Percentiles rank a stretch among this genome's conserved stretches.
Conservation (phyloP, 2,797 vertebrate genomes). For the Sebastes jordani region DNA sequence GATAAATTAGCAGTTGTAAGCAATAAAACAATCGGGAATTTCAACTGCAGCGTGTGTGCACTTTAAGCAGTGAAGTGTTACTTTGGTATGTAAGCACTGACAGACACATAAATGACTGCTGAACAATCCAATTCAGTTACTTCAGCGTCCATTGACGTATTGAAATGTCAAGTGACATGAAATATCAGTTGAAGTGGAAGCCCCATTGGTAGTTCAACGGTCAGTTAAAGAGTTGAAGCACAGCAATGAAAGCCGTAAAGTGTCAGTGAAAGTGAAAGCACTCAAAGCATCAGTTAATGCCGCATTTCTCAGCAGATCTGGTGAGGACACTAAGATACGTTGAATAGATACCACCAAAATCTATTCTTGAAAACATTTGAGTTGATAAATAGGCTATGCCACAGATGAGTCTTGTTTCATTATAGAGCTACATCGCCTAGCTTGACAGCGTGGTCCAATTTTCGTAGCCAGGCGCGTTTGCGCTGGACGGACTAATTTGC, state of each 20-base stretch:
- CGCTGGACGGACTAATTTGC: neutral
- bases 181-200: neutral
- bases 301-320: neutral
- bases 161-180: neutral
- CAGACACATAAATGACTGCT: neutral
- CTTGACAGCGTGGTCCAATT: neutral
- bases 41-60: neutral
- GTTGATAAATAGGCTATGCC: no score
- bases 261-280: neutral
- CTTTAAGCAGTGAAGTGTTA: neutral
- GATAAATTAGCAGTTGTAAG: neutral
- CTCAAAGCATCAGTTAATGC: neutral
- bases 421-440: neutral
- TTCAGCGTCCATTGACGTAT: neutral
- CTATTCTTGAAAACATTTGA: neutral
- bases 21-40: neutral
- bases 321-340: no score
- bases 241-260: neutral
- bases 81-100: neutral
- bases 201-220: neutral
- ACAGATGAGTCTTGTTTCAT: neutral
- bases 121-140: neutral
- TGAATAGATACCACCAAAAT: neutral
- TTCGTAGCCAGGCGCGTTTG: neutral
- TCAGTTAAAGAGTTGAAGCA: neutral